Percentiles rank a stretch among this genome's conserved stretches.
These are phyloP conservation scores for Sarcophilus harrisii DNA, from an alignment of 2,797 vertebrate species.

Conservation along the genomic window DNA sequence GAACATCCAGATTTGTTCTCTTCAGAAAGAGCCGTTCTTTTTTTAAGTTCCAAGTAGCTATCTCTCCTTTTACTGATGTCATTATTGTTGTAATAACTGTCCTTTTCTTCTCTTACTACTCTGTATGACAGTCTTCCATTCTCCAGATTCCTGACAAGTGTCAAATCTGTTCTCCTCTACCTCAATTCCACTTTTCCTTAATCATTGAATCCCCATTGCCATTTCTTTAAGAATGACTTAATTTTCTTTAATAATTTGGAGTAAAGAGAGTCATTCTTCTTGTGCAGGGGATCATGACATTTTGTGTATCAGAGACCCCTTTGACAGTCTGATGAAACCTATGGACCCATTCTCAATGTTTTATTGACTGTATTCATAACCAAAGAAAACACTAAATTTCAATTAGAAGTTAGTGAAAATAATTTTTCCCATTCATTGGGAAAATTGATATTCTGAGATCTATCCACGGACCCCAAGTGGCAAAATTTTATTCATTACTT, in stretches of 20 bases:
- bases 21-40: too few relatives aligned
- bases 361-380: neutral
- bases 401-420: neutral
- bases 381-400: neutral
- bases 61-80: too few relatives aligned
- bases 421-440: neutral
- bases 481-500: neutral
- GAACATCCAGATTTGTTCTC: too few relatives aligned
- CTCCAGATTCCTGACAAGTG: neutral
- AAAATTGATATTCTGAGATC: neutral
- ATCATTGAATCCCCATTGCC: neutral
- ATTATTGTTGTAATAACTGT: too few relatives aligned
- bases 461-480: neutral
- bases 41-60: too few relatives aligned
- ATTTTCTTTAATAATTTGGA: neutral
- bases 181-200: neutral
- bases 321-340: neutral
- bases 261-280: neutral
- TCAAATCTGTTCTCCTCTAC: neutral
- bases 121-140: neutral
- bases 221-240: neutral
- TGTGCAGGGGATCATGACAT: neutral
- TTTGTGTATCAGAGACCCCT: neutral
- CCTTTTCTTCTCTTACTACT: neutral
- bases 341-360: neutral